Percentiles rank a stretch among this genome's conserved stretches.
Conservation (phyloP, 2,888 invertebrate species). For the Scaptomyza flava region DNA sequence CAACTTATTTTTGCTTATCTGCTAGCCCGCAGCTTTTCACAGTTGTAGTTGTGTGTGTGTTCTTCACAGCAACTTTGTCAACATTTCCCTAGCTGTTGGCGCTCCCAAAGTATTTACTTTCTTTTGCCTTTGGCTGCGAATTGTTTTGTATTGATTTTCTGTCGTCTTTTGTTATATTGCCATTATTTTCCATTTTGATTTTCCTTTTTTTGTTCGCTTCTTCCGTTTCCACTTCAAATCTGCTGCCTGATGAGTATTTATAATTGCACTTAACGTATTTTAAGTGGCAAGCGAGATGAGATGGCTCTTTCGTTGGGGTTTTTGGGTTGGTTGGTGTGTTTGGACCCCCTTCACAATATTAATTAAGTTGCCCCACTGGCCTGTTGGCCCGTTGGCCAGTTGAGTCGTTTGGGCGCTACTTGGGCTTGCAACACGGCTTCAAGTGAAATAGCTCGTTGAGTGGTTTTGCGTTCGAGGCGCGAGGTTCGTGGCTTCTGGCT, state of each 20-base stretch:
- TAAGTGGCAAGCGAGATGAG: slow-evolving; percentile 12
- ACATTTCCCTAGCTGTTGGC: slow-evolving; percentile 35
- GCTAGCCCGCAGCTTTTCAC: slow-evolving; percentile 35
- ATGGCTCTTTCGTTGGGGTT: slow-evolving; percentile 1
- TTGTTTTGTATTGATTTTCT: slow-evolving; percentile 59
- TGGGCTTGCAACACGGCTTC: slow-evolving; percentile 42
- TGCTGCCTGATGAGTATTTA: slow-evolving; percentile 62
- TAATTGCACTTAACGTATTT: slow-evolving; percentile 71
- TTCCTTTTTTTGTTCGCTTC: slow-evolving; percentile 11
- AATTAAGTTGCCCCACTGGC: slow-evolving; percentile 68
- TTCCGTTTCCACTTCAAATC: slow-evolving; percentile 58
- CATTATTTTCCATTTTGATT: slow-evolving; percentile 45
- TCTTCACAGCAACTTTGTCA: slow-evolving; percentile 55
- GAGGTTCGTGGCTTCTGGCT: slow-evolving; percentile 34
- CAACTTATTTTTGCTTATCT: slow-evolving; percentile 25
- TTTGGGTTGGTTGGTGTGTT: neutral
- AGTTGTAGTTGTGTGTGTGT: slow-evolving; percentile 23
- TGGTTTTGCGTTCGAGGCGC: slow-evolving; percentile 35
- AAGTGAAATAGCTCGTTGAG: slow-evolving; percentile 55
- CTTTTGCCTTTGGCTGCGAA: slow-evolving; percentile 33
- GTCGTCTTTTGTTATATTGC: slow-evolving; percentile 30
- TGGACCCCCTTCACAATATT: slow-evolving; percentile 45
- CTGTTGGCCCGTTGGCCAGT: slow-evolving; percentile 13
- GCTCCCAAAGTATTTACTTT: slow-evolving; percentile 46
- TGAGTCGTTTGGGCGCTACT: slow-evolving; percentile 29